A percentile compares a stretch with the other conserved stretches of the same genome.
These are phyloP conservation scores for Dastarcus helophoroides DNA, from an alignment of 2,888 invertebrate genomes.

Conservation along the genomic window DNA sequence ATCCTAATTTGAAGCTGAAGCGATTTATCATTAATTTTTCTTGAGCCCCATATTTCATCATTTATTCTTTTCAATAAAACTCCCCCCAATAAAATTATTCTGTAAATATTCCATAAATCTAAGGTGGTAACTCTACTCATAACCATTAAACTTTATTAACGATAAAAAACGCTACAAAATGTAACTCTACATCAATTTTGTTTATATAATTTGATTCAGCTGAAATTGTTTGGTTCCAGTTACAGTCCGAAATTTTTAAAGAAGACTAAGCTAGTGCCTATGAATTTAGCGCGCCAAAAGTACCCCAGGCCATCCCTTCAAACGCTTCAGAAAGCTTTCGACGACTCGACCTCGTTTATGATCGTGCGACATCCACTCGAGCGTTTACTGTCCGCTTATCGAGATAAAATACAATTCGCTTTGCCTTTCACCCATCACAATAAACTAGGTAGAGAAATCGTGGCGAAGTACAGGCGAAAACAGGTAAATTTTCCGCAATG, in stretches of 20 bases:
- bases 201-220: too few relatives aligned
- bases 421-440: conserved; percentile 73
- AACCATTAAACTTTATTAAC: conserved; percentile 1
- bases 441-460: conserved; percentile 66
- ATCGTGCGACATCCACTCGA: conserved; percentile 76
- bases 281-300: conserved; percentile 65
- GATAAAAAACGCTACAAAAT: neutral
- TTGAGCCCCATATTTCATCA: too few relatives aligned
- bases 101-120: conserved; percentile 1
- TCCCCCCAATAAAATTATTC: neutral
- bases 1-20: too few relatives aligned
- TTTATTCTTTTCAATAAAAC: too few relatives aligned
- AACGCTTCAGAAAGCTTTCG: conserved; percentile 60
- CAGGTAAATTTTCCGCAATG: conserved; percentile 12
- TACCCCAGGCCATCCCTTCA: conserved; percentile 66
- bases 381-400: conserved; percentile 67
- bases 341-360: conserved; percentile 61
- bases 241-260: conserved; percentile 66
- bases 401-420: conserved; percentile 75
- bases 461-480: conserved; percentile 54
- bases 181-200: neutral
- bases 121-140: neutral
- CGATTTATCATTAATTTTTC: too few relatives aligned
- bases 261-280: conserved; percentile 65
- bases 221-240: conserved; percentile 33